Conservation (phyloP, 2,888 invertebrate genomes). For the Diabrotica balteata region DNA sequence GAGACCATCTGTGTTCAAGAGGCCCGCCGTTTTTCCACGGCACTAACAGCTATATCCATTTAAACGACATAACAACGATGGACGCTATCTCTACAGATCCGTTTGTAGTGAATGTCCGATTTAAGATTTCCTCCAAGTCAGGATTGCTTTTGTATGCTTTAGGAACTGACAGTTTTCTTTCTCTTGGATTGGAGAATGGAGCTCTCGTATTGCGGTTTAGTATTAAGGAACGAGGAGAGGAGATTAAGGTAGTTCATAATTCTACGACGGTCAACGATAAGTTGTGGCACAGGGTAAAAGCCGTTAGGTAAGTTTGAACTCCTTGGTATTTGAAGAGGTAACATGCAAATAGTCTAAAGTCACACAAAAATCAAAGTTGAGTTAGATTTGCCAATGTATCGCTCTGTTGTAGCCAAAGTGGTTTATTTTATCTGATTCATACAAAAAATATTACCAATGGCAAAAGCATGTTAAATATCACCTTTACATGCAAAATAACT, state of each 20-base stretch:
- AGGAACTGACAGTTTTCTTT: conserved; percentile 79
- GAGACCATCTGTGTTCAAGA: conserved; percentile 62
- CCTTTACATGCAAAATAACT: too few relatives aligned
- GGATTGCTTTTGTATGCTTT: conserved; percentile 90
- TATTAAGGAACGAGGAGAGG: conserved; percentile 85
- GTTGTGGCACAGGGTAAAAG: conserved; percentile 81
- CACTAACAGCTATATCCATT: conserved; percentile 85
- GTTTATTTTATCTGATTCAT: too few relatives aligned
- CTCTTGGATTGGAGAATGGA: conserved; percentile 83
- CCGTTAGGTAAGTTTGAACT: conserved; percentile 74
- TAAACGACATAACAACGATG: conserved; percentile 85
- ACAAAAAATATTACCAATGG: too few relatives aligned
- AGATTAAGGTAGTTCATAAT: conserved; percentile 84
- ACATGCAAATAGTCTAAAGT: too few relatives aligned
- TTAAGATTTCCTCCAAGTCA: conserved; percentile 73
- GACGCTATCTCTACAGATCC: conserved; percentile 84
- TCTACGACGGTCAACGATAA: conserved; percentile 88
- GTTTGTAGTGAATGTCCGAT: conserved; percentile 87
- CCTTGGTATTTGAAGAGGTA: too few relatives aligned
- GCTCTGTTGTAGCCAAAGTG: too few relatives aligned
- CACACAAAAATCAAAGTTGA: too few relatives aligned
- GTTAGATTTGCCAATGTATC: too few relatives aligned
- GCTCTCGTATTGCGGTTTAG: conserved; percentile 80
- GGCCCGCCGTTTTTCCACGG: conserved; percentile 82
- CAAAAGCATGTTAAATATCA: too few relatives aligned